A percentile compares a stretch with the other conserved stretches of the same genome.
Conservation (phyloP, 2,113 vertebrate species). For the Heloderma charlesbogerti region DNA sequence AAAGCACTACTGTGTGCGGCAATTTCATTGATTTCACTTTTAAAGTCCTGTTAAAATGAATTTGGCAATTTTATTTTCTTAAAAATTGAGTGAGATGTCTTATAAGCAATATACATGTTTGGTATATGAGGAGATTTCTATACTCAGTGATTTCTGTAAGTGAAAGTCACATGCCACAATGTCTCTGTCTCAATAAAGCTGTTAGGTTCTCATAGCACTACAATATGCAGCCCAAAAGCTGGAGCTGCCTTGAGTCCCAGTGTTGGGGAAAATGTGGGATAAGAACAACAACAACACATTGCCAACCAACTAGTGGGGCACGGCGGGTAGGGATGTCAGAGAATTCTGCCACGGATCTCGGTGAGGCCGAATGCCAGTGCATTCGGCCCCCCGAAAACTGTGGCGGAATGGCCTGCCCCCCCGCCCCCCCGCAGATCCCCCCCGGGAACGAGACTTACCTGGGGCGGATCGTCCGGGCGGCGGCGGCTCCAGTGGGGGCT, state of each 20-base stretch:
- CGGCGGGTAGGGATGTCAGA: too few relatives aligned
- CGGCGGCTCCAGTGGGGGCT: too few relatives aligned
- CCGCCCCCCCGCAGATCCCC: too few relatives aligned
- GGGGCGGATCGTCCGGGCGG: too few relatives aligned
- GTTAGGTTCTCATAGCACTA: slow-evolving; percentile 7
- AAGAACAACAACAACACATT: too few relatives aligned
- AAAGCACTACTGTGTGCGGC: slow-evolving; percentile 36
- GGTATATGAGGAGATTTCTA: slow-evolving; percentile 16
- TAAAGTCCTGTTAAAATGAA: slow-evolving; percentile 61
- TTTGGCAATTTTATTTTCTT: slow-evolving; percentile 43
- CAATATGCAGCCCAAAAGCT: background rate
- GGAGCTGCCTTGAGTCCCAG: too few relatives aligned
- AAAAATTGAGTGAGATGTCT: slow-evolving; percentile 55
- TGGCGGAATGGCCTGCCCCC: too few relatives aligned
- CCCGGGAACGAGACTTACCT: too few relatives aligned
- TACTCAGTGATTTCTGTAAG: slow-evolving; percentile 35
- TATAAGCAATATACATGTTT: slow-evolving; percentile 47
- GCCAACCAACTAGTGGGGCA: background rate
- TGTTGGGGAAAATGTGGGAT: too few relatives aligned
- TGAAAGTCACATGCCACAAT: slow-evolving; percentile 32
- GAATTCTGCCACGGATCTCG: too few relatives aligned
- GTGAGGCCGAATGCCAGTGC: too few relatives aligned
- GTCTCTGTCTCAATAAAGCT: slow-evolving; percentile 26
- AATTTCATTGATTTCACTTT: slow-evolving; percentile 56
- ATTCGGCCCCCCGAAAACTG: too few relatives aligned